Conservation (phyloP, 2,888 invertebrate species). For the Hydriomena furcata region DNA sequence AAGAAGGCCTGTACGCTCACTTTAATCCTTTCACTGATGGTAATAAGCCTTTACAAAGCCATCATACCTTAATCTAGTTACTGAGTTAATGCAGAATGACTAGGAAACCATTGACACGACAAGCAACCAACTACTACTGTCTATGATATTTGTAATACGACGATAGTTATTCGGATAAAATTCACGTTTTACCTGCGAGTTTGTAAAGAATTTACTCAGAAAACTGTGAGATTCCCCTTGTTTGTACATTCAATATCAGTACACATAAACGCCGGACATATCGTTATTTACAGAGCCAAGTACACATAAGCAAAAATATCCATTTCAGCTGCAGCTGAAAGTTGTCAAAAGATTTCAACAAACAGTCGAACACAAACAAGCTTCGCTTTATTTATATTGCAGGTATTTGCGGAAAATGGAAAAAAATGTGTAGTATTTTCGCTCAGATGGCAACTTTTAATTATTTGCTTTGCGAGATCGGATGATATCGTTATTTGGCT, state of each 20-base stretch:
- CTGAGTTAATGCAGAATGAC: no score
- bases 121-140: no score
- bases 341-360: slow-evolving; percentile 16
- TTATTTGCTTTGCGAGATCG: not conserved
- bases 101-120: no score
- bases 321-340: slow-evolving; percentile 13
- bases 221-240: not conserved
- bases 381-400: slow-evolving; percentile 11
- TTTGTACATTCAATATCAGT: not conserved
- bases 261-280: not conserved
- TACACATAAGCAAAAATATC: slow-evolving; percentile 11
- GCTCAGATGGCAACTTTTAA: slow-evolving; percentile 12
- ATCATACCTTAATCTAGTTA: no score
- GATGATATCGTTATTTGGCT: not conserved
- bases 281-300: slow-evolving; percentile 8
- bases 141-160: no score
- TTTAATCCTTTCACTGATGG: no score
- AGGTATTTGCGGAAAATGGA: not conserved
- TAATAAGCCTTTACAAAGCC: no score
- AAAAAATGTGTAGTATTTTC: not conserved
- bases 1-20: no score
- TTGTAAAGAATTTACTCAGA: not conserved
- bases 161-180: no score
- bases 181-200: no score
- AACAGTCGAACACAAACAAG: slow-evolving; percentile 11